Base-by-base conservation (phyloP, 2,888 invertebrate species). In the Hemaris fuciformis region DNA sequence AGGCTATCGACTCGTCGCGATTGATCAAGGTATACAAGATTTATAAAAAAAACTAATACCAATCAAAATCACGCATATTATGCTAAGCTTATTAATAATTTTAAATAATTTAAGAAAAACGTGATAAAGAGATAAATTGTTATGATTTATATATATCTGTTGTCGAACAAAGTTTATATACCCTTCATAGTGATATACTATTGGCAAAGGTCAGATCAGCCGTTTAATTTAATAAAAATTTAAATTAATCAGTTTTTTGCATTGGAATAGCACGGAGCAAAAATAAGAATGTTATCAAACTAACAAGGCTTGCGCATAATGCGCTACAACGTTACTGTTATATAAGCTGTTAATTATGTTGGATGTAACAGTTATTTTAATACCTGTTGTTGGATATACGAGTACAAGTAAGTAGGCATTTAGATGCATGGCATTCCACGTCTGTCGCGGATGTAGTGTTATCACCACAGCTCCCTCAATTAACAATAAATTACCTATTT, bases 341-440 rank as follows among this genome's bases (percentile, higher is more conserved):
- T 27, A 25, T 43, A 43, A 34, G 10, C 53, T 53, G 18, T 18
- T 31, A 10, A 27, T 4, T 8, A 18, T 31, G 22, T 38, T 46
- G 8, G 6, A 25, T 25, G 22, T 18, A 20, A 34, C 38, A 20
- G 34, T 57, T 22, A 34, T 53, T 53, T n/a, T 13, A 18, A 56
- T 20, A 34, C 34, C 31, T 31, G 20, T 41, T 34, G 27, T 61
- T 20, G 41, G 56, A 27, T 38, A 58, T 18, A 58, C 27, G n/a
- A n/a, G n/a, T n/a, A n/a, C n/a, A n/a, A 27, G 20, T 60, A 61
- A 69, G 67, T 66, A 71, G 63, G 67, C 67, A 74, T 74, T 74
- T 73, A 74, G 66, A 74, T 74, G 75, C 71, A 69, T 45, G 61
- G 67, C 66, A 74, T 71, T 71, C 66, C 66, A 66, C 67, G 73